Evolutionary conservation across 2,888 invertebrate genomes (phyloP).

Genomic region (Oeneis ivallda): DNA sequence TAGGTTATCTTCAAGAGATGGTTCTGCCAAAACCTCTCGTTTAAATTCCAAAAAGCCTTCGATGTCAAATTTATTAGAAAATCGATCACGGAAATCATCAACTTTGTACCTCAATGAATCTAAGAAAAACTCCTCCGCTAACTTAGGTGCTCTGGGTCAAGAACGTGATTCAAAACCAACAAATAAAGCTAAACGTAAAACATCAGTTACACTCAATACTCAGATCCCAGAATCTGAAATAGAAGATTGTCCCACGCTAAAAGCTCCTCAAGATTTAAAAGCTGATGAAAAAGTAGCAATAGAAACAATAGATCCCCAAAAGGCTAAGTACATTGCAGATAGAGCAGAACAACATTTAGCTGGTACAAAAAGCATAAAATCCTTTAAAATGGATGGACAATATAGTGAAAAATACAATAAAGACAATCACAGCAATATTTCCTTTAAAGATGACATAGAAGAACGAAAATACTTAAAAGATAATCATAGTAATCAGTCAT

Average conservation of each 20-base stretch:
- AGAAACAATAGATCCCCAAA: constrained; percentile 66
- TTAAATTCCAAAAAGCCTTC: constrained; percentile 74
- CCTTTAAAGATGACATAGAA: constrained; percentile 68
- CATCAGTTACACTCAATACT: constrained; percentile 60
- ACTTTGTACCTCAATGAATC: constrained; percentile 76
- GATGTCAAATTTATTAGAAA: constrained; percentile 72
- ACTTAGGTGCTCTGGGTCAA: constrained; percentile 61
- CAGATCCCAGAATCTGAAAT: constrained; percentile 77
- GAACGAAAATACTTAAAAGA: constrained; percentile 73
- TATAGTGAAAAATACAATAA: constrained; percentile 68
- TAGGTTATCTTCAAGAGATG: constrained; percentile 66
- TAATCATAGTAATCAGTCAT: constrained; percentile 73
- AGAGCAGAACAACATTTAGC: constrained; percentile 66
- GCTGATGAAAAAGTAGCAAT: constrained; percentile 76
- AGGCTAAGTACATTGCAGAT: constrained; percentile 67
- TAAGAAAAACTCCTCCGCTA: constrained; percentile 70
- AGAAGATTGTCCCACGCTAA: constrained; percentile 76
- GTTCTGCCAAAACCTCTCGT: constrained; percentile 70
- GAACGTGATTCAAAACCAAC: constrained; percentile 55
- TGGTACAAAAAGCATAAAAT: constrained; percentile 65
- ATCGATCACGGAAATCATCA: constrained; percentile 71
- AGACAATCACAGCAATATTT: constrained; percentile 69
- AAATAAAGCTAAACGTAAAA: constrained; percentile 69
- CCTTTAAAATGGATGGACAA: constrained; percentile 70
- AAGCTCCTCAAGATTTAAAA: constrained; percentile 77